Conservation (phyloP, 2,113 vertebrate genomes). For the Cephalophus harveyi region DNA sequence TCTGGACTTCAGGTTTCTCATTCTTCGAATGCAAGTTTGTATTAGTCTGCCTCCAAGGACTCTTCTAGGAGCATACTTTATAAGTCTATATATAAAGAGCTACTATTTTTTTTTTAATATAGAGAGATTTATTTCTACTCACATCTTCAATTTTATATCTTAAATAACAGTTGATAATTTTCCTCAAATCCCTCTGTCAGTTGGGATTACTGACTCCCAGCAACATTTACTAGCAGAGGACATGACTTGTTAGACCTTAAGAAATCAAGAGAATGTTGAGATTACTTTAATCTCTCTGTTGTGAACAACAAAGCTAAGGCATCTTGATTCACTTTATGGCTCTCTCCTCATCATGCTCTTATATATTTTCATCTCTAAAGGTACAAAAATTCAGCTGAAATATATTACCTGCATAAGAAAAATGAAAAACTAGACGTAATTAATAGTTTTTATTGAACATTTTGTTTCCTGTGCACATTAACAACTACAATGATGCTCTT, state of each 20-base stretch:
- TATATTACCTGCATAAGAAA: slow-evolving; percentile 38
- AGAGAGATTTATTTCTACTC: background rate
- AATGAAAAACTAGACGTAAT: slow-evolving; percentile 4
- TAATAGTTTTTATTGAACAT: slow-evolving; percentile 52
- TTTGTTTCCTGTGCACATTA: slow-evolving; percentile 53
- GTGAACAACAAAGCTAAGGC: background rate
- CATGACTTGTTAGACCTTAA: background rate
- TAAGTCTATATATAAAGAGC: background rate
- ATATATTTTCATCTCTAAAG: slow-evolving; percentile 48
- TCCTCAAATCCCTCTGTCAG: background rate
- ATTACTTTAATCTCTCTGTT: background rate
- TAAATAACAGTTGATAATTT: background rate
- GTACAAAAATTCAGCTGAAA: slow-evolving; percentile 63
- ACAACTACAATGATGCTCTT: slow-evolving; percentile 22
- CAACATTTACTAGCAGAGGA: background rate
- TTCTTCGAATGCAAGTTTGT: background rate
- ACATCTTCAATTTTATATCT: background rate
- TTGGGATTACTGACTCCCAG: background rate
- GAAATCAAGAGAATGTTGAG: slow-evolving; percentile 2
- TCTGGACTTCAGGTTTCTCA: background rate
- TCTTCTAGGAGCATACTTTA: background rate
- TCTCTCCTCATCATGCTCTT: slow-evolving; percentile 19
- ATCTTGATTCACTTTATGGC: background rate
- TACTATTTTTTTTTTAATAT: background rate
- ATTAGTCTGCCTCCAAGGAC: background rate